Conservation (phyloP, 2,113 vertebrate species). For the Catagonus wagneri region DNA sequence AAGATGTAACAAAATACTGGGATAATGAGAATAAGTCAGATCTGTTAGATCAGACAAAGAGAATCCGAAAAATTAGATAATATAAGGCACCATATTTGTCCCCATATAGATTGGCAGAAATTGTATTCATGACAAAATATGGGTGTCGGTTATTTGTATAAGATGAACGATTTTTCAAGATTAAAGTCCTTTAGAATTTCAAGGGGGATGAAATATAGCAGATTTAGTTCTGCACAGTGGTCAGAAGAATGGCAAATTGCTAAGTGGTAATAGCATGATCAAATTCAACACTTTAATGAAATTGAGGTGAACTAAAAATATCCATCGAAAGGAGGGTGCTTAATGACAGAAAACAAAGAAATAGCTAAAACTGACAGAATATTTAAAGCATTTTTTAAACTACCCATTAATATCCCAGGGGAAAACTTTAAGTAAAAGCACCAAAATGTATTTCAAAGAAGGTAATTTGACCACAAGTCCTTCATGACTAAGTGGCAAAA, state of each 20-base stretch:
- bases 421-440: not conserved
- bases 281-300: constrained; percentile 27
- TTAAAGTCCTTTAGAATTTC: constrained; percentile 44
- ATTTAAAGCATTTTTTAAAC: constrained; percentile 6
- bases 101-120: not conserved
- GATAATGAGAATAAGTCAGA: not conserved
- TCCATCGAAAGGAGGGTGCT: not conserved
- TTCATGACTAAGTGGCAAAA: not conserved
- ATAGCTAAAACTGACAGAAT: not conserved
- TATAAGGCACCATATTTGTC: not conserved
- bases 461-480: not conserved
- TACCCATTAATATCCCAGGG: not conserved
- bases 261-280: not conserved
- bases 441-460: constrained; percentile 43
- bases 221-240: not conserved
- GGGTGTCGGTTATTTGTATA: not conserved
- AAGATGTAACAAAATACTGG: not conserved
- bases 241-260: constrained; percentile 52
- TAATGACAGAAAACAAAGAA: constrained; percentile 13
- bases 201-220: not conserved
- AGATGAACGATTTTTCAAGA: constrained; percentile 25
- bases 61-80: not conserved
- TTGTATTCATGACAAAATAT: constrained; percentile 44
- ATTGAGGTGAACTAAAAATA: not conserved
- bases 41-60: not conserved